These are phyloP conservation scores for Porites lobata DNA, from an alignment of 92 coral and sea anemone species.

Conservation along the genomic window DNA sequence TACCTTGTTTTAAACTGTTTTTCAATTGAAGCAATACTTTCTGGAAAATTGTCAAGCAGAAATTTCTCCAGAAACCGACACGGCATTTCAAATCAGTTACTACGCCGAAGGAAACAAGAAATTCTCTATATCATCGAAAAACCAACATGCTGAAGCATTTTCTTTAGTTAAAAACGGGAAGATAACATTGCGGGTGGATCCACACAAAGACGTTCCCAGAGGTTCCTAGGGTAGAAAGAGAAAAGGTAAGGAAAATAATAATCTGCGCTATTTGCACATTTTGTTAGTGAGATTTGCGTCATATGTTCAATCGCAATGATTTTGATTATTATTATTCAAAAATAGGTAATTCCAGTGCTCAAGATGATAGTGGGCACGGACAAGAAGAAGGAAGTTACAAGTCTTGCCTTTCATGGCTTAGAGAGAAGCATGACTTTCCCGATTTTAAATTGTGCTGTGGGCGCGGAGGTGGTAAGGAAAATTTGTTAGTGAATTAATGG, in stretches of 20 bases:
- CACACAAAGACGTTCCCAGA: constrained; percentile 17
- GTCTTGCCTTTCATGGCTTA: neutral
- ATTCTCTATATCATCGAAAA: neutral
- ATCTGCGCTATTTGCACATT: no score
- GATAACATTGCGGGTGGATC: constrained; percentile 21
- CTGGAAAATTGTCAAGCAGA: no score
- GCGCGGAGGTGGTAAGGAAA: neutral
- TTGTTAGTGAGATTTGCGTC: neutral
- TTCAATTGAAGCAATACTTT: neutral
- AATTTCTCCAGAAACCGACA: no score
- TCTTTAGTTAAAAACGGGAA: neutral
- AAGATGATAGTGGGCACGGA: neutral
- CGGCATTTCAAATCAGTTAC: neutral
- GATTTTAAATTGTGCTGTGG: constrained; percentile 41
- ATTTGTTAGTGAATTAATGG: no score
- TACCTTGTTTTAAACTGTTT: neutral
- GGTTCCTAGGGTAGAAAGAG: constrained; percentile 12
- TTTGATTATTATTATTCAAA: neutral
- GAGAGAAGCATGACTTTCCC: constrained; percentile 21
- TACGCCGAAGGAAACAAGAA: constrained; percentile 14
- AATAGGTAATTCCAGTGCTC: constrained; percentile 7
- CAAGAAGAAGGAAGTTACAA: neutral
- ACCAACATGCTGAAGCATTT: neutral
- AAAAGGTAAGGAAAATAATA: neutral
- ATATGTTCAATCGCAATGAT: constrained; percentile 2